Evolutionary conservation across 2,113 vertebrate genomes (phyloP).

Genomic region (Geococcyx californianus): DNA sequence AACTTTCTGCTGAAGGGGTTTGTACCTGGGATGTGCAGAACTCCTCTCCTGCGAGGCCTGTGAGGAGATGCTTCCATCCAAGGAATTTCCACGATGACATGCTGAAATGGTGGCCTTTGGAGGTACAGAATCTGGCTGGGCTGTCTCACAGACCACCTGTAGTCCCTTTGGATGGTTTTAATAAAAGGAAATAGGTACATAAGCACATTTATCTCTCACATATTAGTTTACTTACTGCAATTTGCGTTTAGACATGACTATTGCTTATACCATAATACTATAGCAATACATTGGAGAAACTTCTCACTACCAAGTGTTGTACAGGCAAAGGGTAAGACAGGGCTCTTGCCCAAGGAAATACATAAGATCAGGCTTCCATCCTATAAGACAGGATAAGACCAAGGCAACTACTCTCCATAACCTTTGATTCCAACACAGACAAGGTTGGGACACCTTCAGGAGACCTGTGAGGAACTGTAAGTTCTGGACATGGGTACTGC

Average conservation of each 20-base stretch:
- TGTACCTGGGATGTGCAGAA: slow-evolving; percentile 88
- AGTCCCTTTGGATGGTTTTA: slow-evolving; percentile 77
- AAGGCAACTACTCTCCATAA: not conserved
- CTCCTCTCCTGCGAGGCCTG: slow-evolving; percentile 83
- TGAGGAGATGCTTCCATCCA: slow-evolving; percentile 89
- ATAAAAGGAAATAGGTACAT: not conserved
- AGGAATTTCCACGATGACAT: slow-evolving; percentile 91
- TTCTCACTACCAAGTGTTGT: not conserved
- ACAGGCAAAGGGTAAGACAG: not conserved
- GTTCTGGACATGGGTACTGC: not conserved
- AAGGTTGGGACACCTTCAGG: not conserved
- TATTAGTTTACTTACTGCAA: not conserved
- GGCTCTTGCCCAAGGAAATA: not conserved
- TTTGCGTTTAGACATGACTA: not conserved
- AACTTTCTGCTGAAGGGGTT: not conserved
- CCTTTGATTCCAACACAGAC: not conserved
- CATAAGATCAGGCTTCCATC: not conserved
- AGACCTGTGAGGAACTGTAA: not conserved
- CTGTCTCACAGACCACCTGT: slow-evolving; percentile 91
- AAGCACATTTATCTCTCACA: not conserved
- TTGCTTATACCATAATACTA: not conserved
- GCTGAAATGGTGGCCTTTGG: slow-evolving; percentile 82
- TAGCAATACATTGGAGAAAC: not conserved
- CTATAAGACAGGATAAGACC: not conserved
- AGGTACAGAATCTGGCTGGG: slow-evolving; percentile 83